These are phyloP conservation scores for Apis florea DNA, from an alignment of 1,140 invertebrate species.

Conservation along the genomic window DNA sequence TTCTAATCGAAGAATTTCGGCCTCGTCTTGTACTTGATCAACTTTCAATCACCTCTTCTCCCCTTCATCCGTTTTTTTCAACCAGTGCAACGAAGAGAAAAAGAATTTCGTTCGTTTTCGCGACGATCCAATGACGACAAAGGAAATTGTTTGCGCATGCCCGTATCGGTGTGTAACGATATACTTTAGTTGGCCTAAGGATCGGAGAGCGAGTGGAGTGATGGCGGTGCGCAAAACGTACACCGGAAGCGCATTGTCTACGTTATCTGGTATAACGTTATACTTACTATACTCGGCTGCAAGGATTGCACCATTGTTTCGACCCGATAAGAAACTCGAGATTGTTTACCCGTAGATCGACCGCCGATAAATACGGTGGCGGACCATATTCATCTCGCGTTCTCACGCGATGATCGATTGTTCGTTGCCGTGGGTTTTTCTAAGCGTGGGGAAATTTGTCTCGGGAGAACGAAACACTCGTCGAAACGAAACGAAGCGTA, in stretches of 20 bases:
- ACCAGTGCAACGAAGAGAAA: no score
- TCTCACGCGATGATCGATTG: conserved; percentile 23
- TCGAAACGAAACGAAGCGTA: no score
- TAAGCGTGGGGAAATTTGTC: no score
- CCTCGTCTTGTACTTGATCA: not conserved
- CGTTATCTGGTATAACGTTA: not conserved
- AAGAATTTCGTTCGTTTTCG: no score
- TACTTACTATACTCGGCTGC: conserved; percentile 3
- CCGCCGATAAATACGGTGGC: conserved; percentile 48
- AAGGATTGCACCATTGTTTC: conserved; percentile 57
- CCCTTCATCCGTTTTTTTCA: no score
- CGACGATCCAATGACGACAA: no score
- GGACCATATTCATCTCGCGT: conserved; percentile 11
- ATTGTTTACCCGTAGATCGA: conserved; percentile 42
- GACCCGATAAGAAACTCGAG: conserved; percentile 49
- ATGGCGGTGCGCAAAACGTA: conserved; percentile 51
- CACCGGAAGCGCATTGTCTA: conserved; percentile 66
- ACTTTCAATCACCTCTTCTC: no score
- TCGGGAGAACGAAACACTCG: not conserved
- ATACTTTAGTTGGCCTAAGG: not conserved
- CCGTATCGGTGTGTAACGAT: conserved; percentile 19
- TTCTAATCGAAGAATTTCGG: not conserved
- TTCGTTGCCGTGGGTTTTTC: not conserved
- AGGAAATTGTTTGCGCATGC: no score
- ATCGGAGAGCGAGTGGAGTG: conserved; percentile 55